These are phyloP conservation scores for Pterophyllum scalare DNA, from an alignment of 2,113 vertebrate species.

Conservation along the genomic window DNA sequence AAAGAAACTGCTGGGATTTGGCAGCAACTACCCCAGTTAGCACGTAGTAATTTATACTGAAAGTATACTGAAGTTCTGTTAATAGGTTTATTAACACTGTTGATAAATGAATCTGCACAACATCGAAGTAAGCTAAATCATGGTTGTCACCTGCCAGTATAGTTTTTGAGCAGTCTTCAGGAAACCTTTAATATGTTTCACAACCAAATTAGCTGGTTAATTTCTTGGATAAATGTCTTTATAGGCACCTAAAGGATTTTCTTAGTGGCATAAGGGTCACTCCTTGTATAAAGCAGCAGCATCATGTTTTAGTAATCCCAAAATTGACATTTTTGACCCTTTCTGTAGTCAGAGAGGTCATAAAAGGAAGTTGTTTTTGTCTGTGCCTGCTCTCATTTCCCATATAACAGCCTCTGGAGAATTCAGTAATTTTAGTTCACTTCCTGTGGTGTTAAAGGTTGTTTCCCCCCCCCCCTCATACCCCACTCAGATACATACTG, in stretches of 20 bases:
- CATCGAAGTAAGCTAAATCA: background rate
- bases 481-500: background rate
- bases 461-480: background rate
- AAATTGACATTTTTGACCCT: constrained; percentile 36
- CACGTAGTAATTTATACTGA: background rate
- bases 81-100: background rate
- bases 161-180: background rate
- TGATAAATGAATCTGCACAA: background rate
- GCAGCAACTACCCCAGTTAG: background rate
- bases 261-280: background rate
- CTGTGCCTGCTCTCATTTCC: constrained; percentile 48
- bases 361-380: constrained; percentile 63
- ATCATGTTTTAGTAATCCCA: constrained; percentile 3
- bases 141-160: background rate
- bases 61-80: background rate
- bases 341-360: constrained; percentile 35
- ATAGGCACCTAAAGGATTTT: background rate
- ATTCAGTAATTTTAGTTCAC: constrained; percentile 56
- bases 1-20: background rate
- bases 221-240: background rate
- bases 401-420: constrained; percentile 53
- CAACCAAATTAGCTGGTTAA: background rate
- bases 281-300: background rate
- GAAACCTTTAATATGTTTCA: background rate
- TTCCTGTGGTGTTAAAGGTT: constrained; percentile 38